These are phyloP conservation scores for Pseudopipra pipra DNA, from an alignment of 2,113 vertebrate species.

Conservation along the genomic window DNA sequence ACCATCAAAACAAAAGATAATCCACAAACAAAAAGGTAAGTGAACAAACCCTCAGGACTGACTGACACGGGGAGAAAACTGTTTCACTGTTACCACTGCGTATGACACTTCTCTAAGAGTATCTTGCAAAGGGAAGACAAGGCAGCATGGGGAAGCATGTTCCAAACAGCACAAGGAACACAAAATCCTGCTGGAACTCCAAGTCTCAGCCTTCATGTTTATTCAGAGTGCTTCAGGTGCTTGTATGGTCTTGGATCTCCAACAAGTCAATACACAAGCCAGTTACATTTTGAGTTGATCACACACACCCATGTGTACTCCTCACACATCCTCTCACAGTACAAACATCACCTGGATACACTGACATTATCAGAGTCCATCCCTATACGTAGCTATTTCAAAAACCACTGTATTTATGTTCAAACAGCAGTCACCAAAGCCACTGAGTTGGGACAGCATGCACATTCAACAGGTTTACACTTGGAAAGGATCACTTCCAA, in stretches of 20 bases:
- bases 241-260: background rate
- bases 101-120: background rate
- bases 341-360: background rate
- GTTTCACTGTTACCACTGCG: fast-evolving
- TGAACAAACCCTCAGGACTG: background rate
- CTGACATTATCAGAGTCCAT: background rate
- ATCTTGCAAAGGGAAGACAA: background rate
- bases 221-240: background rate
- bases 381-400: background rate
- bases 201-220: background rate
- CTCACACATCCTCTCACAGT: background rate
- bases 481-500: background rate
- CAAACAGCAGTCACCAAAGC: background rate
- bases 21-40: background rate
- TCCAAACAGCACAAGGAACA: background rate
- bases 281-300: background rate
- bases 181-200: background rate
- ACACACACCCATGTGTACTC: background rate
- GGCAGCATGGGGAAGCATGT: background rate
- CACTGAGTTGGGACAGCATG: background rate
- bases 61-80: background rate
- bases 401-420: background rate
- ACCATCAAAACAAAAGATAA: background rate
- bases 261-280: background rate
- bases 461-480: background rate